These are phyloP conservation scores for Heliconius eleuchia DNA, from an alignment of 1,140 invertebrate species.

Conservation along the genomic window DNA sequence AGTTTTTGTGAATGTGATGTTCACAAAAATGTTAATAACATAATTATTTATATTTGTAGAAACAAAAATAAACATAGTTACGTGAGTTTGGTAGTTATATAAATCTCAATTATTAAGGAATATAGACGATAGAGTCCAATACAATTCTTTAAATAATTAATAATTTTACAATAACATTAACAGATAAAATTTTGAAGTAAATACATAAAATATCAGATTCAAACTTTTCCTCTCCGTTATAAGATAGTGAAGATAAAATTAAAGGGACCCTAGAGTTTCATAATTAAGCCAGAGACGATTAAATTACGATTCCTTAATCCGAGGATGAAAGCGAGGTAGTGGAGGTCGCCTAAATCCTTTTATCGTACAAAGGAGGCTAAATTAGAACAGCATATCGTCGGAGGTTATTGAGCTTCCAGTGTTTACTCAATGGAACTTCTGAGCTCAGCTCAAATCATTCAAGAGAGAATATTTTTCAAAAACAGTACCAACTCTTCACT, in stretches of 20 bases:
- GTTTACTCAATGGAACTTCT: conserved; percentile 13
- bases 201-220: conserved; percentile 9
- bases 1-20: no score
- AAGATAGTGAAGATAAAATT: conserved; percentile 1
- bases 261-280: conserved; percentile 13
- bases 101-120: no score
- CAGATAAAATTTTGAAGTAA: neutral
- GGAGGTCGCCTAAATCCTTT: conserved; percentile 25
- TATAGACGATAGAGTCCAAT: no score
- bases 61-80: no score
- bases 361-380: conserved; percentile 20
- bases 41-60: no score
- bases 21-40: no score
- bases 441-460: conserved; percentile 3
- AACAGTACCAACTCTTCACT: neutral
- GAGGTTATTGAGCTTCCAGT: conserved; percentile 19
- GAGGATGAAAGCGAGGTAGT: conserved; percentile 20
- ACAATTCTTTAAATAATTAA: no score
- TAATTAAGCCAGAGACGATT: conserved; percentile 24
- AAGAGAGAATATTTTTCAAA: neutral
- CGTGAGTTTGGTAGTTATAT: no score
- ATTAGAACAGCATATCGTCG: conserved; percentile 21
- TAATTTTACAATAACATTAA: neutral
- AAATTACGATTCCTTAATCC: conserved; percentile 25
- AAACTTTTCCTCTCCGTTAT: conserved; percentile 2